A percentile compares a stretch with the other conserved stretches of the same genome.
Evolutionary conservation across 1,140 invertebrate genomes (phyloP).

Genomic region (Neodiprion virginianus): DNA sequence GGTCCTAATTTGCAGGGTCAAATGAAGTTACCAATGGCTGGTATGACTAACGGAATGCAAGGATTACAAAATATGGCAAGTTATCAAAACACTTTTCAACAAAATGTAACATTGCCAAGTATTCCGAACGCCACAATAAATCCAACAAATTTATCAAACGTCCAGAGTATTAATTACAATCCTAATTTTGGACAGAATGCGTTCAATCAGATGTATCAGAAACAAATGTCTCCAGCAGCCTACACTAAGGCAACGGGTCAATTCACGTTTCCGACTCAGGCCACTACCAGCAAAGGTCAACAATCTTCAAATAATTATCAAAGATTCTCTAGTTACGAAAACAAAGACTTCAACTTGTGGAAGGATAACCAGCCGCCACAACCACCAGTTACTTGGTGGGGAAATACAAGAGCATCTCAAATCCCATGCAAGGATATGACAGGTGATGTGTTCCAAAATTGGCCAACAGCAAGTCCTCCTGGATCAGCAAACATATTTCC

Average conservation of each 20-base stretch:
- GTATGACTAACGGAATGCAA: constrained; percentile 23
- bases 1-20: constrained; percentile 32
- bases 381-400: constrained; percentile 48
- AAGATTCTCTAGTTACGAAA: constrained; percentile 44
- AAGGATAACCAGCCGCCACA: constrained; percentile 45
- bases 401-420: constrained; percentile 23
- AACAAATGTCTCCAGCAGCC: constrained; percentile 36
- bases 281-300: constrained; percentile 25
- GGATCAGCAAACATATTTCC: constrained; percentile 31
- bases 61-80: constrained; percentile 30
- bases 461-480: constrained; percentile 35
- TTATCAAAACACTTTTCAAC: constrained; percentile 41
- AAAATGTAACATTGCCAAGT: constrained; percentile 23
- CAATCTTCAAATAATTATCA: constrained; percentile 35
- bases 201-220: constrained; percentile 36
- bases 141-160: constrained; percentile 26
- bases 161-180: constrained; percentile 35
- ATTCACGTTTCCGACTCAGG: constrained; percentile 16
- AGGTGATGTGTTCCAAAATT: constrained; percentile 41
- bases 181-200: constrained; percentile 36
- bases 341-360: constrained; percentile 47
- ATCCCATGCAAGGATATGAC: constrained; percentile 36
- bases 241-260: constrained; percentile 35
- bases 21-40: constrained; percentile 23
- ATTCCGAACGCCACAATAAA: constrained; percentile 29